Percentiles rank a stretch among this genome's conserved stretches.
Conservation (phyloP, 2,113 vertebrate species). For the Cepphus grylle region DNA sequence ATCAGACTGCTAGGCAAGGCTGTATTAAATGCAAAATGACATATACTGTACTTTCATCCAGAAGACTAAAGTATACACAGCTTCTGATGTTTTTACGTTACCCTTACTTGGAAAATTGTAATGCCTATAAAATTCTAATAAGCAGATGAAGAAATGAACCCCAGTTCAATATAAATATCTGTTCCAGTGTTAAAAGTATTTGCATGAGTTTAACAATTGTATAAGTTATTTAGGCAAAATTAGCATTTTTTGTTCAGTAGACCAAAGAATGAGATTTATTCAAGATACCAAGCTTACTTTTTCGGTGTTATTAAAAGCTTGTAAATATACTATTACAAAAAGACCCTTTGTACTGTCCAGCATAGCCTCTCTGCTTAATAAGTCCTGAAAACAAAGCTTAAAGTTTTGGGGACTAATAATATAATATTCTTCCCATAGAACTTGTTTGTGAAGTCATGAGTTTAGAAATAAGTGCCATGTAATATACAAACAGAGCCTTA, state of each 20-base stretch:
- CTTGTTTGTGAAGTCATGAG: background rate
- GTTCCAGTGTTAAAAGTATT: background rate
- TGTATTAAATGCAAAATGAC: constrained; percentile 2
- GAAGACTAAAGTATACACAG: background rate
- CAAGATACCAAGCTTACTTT: background rate
- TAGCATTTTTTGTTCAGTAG: background rate
- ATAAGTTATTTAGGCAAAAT: background rate
- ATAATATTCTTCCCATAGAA: background rate
- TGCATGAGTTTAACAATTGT: background rate
- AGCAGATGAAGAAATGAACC: background rate
- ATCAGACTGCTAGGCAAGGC: constrained; percentile 12
- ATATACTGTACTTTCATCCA: background rate
- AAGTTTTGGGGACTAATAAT: background rate
- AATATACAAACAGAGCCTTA: background rate
- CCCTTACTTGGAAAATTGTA: background rate
- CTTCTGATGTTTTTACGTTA: constrained; percentile 22
- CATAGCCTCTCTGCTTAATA: background rate
- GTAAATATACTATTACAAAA: background rate
- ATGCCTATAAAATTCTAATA: background rate
- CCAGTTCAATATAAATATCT: constrained; percentile 18
- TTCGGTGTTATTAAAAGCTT: background rate
- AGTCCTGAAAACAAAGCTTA: background rate
- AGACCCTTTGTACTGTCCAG: background rate
- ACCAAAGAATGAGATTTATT: background rate
- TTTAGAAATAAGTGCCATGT: background rate